Conservation (phyloP, 2,797 vertebrate species). For the Typhlichthys subterraneus region DNA sequence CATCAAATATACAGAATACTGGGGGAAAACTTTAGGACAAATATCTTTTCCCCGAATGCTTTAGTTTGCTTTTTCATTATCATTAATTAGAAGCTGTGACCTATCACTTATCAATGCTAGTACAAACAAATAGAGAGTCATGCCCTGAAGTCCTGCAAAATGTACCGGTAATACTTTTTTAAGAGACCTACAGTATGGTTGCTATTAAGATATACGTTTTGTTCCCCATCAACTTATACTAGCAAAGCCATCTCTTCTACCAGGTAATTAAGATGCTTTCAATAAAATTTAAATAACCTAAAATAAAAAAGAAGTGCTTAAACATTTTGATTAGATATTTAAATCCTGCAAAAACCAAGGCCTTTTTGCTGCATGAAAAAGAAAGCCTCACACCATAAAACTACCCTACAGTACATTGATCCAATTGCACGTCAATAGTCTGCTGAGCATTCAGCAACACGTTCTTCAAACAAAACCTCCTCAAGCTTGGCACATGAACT, state of each 20-base stretch:
- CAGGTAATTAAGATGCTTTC: conserved; percentile 11
- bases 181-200: conserved; percentile 1
- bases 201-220: not conserved
- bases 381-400: no score
- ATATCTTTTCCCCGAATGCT: no score
- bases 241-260: conserved; percentile 11
- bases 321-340: not conserved
- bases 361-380: no score
- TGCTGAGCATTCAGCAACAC: conserved; percentile 22
- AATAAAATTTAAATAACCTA: conserved; percentile 7
- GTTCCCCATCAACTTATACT: conserved; percentile 4
- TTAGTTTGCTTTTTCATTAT: conserved; percentile 14
- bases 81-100: conserved; percentile 9
- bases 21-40: no score
- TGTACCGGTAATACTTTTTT: not conserved
- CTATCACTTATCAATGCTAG: conserved; percentile 5
- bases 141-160: not conserved
- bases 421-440: conserved; percentile 54
- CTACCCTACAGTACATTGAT: conserved; percentile 13
- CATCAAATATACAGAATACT: no score
- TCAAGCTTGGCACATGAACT: conserved; percentile 66
- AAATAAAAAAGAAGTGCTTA: not conserved
- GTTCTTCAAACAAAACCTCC: conserved; percentile 16
- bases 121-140: conserved; percentile 17
- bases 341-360: not conserved